Evolutionary conservation across 1,140 invertebrate genomes (phyloP).

Genomic region (Cydia strobilella): DNA sequence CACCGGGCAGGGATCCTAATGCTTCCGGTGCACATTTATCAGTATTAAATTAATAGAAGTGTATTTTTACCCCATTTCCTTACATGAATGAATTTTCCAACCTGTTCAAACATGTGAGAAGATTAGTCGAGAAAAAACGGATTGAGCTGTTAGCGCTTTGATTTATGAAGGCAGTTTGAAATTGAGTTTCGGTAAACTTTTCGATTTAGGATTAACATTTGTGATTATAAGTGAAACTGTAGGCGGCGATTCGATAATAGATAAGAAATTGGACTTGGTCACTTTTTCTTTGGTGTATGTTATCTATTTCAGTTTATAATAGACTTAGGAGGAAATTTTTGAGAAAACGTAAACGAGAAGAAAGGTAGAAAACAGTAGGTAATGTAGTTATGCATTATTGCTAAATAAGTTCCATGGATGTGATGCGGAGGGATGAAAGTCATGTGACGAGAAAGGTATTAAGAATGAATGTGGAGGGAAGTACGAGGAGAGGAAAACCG

Average conservation of each 20-base stretch:
- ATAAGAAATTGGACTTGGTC: too few species aligned
- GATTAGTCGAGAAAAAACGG: conserved; percentile 22
- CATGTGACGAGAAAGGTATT: too few species aligned
- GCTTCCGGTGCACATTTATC: conserved; percentile 17
- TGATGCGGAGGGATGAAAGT: too few species aligned
- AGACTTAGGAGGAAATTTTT: too few species aligned
- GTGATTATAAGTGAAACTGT: background rate
- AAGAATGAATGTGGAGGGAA: too few species aligned
- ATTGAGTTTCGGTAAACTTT: background rate
- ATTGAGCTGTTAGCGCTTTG: background rate
- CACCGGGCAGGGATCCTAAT: background rate
- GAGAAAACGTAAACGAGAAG: too few species aligned
- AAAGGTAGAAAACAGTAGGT: too few species aligned
- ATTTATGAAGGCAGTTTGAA: background rate
- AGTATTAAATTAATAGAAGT: conserved; percentile 27
- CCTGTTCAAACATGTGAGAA: conserved; percentile 6
- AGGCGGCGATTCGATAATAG: background rate
- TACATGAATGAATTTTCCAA: conserved; percentile 23
- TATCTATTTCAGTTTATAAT: too few species aligned
- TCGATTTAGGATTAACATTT: conserved; percentile 1
- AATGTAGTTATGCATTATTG: too few species aligned
- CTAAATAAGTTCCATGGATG: too few species aligned
- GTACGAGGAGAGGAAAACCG: too few species aligned
- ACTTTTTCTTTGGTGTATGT: too few species aligned
- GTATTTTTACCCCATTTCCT: conserved; percentile 17